Evolutionary conservation across 2,888 invertebrate species (phyloP).

Genomic region (Pristionchus mayeri): DNA sequence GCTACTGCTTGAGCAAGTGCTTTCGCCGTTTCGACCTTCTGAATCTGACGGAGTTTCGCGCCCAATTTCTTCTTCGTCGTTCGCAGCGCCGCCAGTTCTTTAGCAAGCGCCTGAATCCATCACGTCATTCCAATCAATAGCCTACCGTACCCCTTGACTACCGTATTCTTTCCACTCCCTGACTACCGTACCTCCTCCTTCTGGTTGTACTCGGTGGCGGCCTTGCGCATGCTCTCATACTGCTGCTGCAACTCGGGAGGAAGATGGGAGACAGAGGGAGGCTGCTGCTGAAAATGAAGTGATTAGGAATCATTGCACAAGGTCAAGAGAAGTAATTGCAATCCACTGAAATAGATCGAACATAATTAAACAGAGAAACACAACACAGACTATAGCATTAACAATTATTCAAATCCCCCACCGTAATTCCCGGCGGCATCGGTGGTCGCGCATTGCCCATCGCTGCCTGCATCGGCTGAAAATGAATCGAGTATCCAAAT

Average conservation of each 20-base stretch:
- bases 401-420: not conserved
- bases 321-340: too few species aligned
- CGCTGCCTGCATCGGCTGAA: not conserved
- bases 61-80: slow-evolving; percentile 74
- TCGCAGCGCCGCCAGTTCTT: slow-evolving; percentile 57
- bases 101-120: slow-evolving; percentile 52
- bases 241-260: slow-evolving; percentile 31
- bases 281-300: slow-evolving; percentile 21
- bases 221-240: not conserved
- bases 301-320: too few species aligned
- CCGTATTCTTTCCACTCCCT: too few species aligned
- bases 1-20: not conserved
- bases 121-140: too few species aligned
- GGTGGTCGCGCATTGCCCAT: not conserved
- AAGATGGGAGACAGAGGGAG: slow-evolving; percentile 19
- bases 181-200: slow-evolving; percentile 28
- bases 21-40: slow-evolving; percentile 48
- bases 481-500: not conserved
- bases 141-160: not conserved
- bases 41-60: slow-evolving; percentile 67
- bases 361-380: not conserved
- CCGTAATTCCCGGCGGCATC: not conserved
- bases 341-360: not conserved
- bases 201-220: not conserved
- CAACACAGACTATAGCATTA: not conserved